Percentiles rank a stretch among this genome's conserved stretches.
These are phyloP conservation scores for Myocastor coypus DNA, from an alignment of 2,113 vertebrate genomes.

Conservation along the genomic window DNA sequence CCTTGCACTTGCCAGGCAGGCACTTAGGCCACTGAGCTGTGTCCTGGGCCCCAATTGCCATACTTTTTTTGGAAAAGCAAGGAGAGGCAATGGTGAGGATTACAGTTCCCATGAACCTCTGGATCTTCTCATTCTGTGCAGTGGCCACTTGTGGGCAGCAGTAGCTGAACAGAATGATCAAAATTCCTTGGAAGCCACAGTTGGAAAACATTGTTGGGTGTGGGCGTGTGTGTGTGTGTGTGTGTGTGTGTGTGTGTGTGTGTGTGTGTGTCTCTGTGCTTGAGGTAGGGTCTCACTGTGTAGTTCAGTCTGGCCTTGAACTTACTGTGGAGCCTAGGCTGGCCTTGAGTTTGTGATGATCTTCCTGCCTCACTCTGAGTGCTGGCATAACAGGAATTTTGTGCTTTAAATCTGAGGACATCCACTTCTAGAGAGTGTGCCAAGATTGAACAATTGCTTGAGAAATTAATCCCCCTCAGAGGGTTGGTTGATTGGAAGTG, in stretches of 20 bases:
- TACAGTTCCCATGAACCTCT: background rate
- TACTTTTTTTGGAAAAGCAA: background rate
- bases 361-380: background rate
- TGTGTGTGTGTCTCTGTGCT: background rate
- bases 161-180: background rate
- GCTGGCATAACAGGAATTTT: background rate
- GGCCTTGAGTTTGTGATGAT: background rate
- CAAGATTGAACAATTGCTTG: slow-evolving; percentile 9
- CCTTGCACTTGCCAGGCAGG: too few relatives aligned
- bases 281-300: background rate
- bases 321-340: background rate
- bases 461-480: background rate
- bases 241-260: background rate
- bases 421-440: background rate
- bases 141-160: background rate
- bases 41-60: too few relatives aligned
- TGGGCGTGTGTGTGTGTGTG: too few relatives aligned
- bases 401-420: background rate
- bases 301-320: background rate
- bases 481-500: background rate
- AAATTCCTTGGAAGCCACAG: background rate
- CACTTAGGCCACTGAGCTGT: too few relatives aligned
- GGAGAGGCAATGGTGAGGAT: background rate
- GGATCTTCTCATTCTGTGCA: background rate
- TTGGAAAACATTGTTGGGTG: too few relatives aligned